Base-by-base conservation (phyloP, 1,140 invertebrate genomes). In the Drosophila baimaii region DNA sequence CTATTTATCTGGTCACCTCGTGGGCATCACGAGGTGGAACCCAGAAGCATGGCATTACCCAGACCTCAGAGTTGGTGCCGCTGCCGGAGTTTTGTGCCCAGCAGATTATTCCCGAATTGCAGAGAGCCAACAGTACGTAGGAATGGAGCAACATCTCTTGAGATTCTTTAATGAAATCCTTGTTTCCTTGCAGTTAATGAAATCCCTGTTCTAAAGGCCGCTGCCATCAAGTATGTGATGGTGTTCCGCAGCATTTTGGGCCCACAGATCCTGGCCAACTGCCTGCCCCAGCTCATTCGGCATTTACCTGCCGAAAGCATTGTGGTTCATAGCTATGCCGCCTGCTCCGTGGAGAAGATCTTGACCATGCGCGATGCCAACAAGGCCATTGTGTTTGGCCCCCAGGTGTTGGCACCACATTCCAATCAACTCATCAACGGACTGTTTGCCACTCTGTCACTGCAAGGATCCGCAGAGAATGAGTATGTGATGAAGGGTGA, bases 401-500 rank as follows among this genome's bases (percentile, higher is more conserved):
- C 82, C 93, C 94, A 75, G 91, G 92, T 63, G 91, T 93, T 91
- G 39, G 65, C 93, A 93, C 94, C 95, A 0, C 91, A 96, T 55
- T 94, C 95, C 1, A 92, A 93, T 15, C 92, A 94, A 43, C 92
- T 99, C 46, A 93, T 99, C 4, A 93, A 93, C 7, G 95, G 95
- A 75, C 93, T 99, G 6, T 97, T 99, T 90, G 91, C 91, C 8
- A 94, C 95, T 23, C 93, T 99, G 39, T 94, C 95, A 4, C 93
- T 94, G 58, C 93, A 94, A 3, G 95, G 95, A 12, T 97, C 97
- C 2, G 93, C 95, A 75, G 98, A 99, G 93, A 99, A 99, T 93
- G 98, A 99, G 93, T 99, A 99, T 91, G 95, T 97, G 1, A 99
- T 99, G 98, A 99, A 98, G 94, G 95, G 95, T 96, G 90, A 92